A percentile compares a stretch with the other conserved stretches of the same genome.
These are phyloP conservation scores for Agrilus cyanescens DNA, from an alignment of 2,888 invertebrate species.

Conservation along the genomic window DNA sequence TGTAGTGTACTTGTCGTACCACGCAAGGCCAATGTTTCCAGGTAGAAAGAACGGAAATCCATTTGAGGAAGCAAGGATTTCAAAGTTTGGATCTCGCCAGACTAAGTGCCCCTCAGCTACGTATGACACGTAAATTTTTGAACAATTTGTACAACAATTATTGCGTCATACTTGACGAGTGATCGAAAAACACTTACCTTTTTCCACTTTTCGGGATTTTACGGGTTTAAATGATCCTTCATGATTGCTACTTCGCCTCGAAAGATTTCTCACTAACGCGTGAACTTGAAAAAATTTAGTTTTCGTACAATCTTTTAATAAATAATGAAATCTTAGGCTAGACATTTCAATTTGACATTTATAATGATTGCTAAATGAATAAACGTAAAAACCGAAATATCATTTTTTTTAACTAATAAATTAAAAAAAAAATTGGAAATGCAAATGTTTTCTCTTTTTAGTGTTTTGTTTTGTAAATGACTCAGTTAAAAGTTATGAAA, in stretches of 20 bases:
- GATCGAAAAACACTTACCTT: slow-evolving; percentile 18
- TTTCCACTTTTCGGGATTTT: slow-evolving; percentile 22
- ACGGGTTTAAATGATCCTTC: slow-evolving; percentile 29
- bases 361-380: neutral
- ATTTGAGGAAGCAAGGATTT: slow-evolving; percentile 46
- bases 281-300: slow-evolving; percentile 10
- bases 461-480: too few species aligned
- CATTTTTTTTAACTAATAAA: neutral
- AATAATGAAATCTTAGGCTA: slow-evolving; percentile 6
- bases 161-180: neutral
- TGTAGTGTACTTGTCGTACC: slow-evolving; percentile 50
- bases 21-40: slow-evolving; percentile 56
- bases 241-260: slow-evolving; percentile 26
- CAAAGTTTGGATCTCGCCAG: slow-evolving; percentile 47
- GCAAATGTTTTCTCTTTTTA: too few species aligned
- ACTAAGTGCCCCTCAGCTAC: slow-evolving; percentile 27
- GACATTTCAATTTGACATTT: slow-evolving; percentile 2
- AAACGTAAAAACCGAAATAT: neutral
- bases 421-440: too few species aligned
- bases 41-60: slow-evolving; percentile 59
- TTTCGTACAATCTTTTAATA: slow-evolving; percentile 15
- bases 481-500: too few species aligned
- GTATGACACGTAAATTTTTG: slow-evolving; percentile 5
- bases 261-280: slow-evolving; percentile 23
- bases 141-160: slow-evolving; percentile 14